Conservation (phyloP, 2,113 vertebrate genomes). For the Pelobates fuscus region DNA sequence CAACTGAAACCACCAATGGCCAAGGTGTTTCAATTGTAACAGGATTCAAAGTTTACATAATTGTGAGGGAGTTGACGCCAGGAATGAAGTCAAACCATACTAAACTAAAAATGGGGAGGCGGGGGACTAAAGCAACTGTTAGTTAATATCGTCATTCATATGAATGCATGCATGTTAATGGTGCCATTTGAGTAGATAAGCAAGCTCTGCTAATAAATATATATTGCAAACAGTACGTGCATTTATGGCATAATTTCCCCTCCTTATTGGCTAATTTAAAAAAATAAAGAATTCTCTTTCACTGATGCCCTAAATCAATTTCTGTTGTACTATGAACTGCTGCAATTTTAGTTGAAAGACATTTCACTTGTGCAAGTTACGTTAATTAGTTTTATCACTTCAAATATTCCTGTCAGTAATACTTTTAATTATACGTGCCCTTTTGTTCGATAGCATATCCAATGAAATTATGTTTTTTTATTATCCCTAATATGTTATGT, state of each 20-base stretch:
- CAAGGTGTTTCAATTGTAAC: too few relatives aligned
- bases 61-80: too few relatives aligned
- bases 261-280: not conserved
- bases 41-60: too few relatives aligned
- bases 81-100: too few relatives aligned
- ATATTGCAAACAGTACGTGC: too few relatives aligned
- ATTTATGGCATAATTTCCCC: not conserved
- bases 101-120: too few relatives aligned
- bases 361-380: slow-evolving; percentile 26
- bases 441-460: slow-evolving; percentile 43
- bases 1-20: too few relatives aligned
- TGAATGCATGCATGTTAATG: too few relatives aligned
- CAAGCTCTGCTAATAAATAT: too few relatives aligned
- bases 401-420: slow-evolving; percentile 40
- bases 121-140: too few relatives aligned
- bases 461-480: slow-evolving; percentile 38
- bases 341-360: slow-evolving; percentile 11
- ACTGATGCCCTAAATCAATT: not conserved
- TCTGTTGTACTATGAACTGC: slow-evolving; percentile 23
- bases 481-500: slow-evolving; percentile 47
- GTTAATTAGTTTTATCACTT: slow-evolving; percentile 48
- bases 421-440: slow-evolving; percentile 50
- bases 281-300: not conserved
- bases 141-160: too few relatives aligned
- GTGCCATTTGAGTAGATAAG: too few relatives aligned